These are phyloP conservation scores for Amblyteles armatorius DNA, from an alignment of 2,888 invertebrate species.

Conservation along the genomic window DNA sequence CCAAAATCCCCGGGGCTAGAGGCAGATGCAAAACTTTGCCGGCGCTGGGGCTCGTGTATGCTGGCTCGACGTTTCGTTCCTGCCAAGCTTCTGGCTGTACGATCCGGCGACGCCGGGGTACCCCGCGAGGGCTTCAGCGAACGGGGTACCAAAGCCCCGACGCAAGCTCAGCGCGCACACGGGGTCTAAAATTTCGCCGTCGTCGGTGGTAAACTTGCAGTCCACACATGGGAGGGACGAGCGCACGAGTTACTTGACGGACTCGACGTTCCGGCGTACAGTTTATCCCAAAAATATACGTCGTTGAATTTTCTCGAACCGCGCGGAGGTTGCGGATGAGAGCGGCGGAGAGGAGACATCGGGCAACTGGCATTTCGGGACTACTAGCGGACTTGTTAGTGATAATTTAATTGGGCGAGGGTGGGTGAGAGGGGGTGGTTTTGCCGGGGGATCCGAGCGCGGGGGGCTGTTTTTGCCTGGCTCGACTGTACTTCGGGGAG, in stretches of 20 bases:
- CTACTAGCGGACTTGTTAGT: not conserved
- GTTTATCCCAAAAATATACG: conserved; percentile 73
- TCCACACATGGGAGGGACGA: conserved; percentile 57
- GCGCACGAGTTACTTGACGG: conserved; percentile 79
- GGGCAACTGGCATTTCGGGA: not conserved
- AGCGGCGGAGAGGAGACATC: not conserved
- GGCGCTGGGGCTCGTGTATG: conserved; percentile 71
- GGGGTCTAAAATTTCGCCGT: conserved; percentile 64
- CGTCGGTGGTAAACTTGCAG: conserved; percentile 65
- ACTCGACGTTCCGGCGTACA: conserved; percentile 79
- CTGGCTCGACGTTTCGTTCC: conserved; percentile 65
- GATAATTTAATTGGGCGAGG: conserved; percentile 13
- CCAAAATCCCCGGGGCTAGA: conserved; percentile 84
- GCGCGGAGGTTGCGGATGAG: not conserved
- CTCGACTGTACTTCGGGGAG: conserved; percentile 75
- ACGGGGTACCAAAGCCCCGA: conserved; percentile 53
- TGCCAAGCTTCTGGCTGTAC: conserved; percentile 61
- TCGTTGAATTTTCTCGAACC: not conserved
- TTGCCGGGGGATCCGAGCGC: conserved; percentile 18
- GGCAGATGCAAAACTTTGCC: conserved; percentile 82
- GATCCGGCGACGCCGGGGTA: conserved; percentile 38
- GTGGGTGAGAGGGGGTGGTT: conserved; percentile 28
- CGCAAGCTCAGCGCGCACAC: conserved; percentile 53
- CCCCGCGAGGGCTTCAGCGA: conserved; percentile 31
- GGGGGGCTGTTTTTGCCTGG: conserved; percentile 59